Conservation (phyloP, 37 sponge, comb jelly and placozoan genomes). For the Crambe crambe region DNA sequence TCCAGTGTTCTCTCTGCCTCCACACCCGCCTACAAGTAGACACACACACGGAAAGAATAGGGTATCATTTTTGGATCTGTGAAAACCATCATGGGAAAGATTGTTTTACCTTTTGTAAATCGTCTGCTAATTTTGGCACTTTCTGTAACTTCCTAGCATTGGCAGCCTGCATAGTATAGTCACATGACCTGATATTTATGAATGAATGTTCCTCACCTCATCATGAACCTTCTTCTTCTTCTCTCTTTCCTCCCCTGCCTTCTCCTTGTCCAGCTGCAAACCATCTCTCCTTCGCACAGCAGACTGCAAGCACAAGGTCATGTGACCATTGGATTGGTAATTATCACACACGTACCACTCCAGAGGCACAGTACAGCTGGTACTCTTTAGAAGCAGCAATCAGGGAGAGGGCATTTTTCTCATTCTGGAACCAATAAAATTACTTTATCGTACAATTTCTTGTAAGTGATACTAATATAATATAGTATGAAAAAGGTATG, state of each 20-base stretch:
- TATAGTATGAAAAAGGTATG: no score
- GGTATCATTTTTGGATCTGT: background rate
- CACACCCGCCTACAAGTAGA: slow-evolving; percentile 24
- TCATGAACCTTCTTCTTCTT: slow-evolving; percentile 61
- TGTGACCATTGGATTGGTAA: background rate
- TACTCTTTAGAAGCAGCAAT: slow-evolving; percentile 55
- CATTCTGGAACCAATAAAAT: no score
- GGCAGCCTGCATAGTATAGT: slow-evolving; percentile 40
- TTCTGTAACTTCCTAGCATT: slow-evolving; percentile 56
- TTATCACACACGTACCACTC: slow-evolving; percentile 45
- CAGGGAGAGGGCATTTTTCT: background rate
- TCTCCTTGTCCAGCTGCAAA: slow-evolving; percentile 66
- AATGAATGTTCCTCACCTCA: slow-evolving; percentile 40
- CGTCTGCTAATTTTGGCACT: slow-evolving; percentile 49
- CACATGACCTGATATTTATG: no score
- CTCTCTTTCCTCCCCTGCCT: slow-evolving; percentile 47
- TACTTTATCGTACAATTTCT: no score
- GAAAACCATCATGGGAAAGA: background rate
- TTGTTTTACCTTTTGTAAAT: slow-evolving; percentile 50
- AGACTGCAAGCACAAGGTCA: slow-evolving; percentile 22
- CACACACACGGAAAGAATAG: slow-evolving; percentile 18
- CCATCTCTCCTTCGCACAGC: slow-evolving; percentile 55
- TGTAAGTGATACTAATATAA: background rate
- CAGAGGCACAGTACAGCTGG: slow-evolving; percentile 68
- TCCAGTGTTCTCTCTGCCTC: slow-evolving; percentile 63